These are phyloP conservation scores for Drosophila putrida DNA, from an alignment of 2,888 invertebrate species.

Conservation along the genomic window DNA sequence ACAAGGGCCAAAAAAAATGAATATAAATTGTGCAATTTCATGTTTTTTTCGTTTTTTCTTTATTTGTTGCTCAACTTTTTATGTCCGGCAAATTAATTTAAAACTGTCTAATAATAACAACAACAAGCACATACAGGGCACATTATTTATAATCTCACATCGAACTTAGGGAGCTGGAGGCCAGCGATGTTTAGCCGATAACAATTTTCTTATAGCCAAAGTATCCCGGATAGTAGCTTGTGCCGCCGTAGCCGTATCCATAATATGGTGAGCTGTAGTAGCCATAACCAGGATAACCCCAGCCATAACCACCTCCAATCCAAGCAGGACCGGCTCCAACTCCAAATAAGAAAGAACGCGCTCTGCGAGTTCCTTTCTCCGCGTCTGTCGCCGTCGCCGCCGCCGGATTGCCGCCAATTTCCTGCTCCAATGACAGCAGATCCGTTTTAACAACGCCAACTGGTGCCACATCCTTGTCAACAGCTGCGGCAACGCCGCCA, in stretches of 20 bases:
- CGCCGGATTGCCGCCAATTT: constrained; percentile 70
- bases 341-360: constrained; percentile 57
- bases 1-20: constrained; percentile 60
- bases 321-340: constrained; percentile 45
- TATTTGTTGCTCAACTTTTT: constrained; percentile 59
- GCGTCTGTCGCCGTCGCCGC: constrained; percentile 27
- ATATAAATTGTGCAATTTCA: constrained; percentile 81
- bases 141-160: constrained; percentile 75
- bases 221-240: constrained; percentile 60
- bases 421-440: constrained; percentile 79
- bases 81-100: constrained; percentile 78
- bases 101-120: constrained; percentile 71
- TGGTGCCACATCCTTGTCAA: constrained; percentile 76
- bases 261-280: constrained; percentile 49
- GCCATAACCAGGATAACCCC: constrained; percentile 45
- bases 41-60: constrained; percentile 43
- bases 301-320: constrained; percentile 49
- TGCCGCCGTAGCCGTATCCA: constrained; percentile 46
- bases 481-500: constrained; percentile 52
- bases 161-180: constrained; percentile 34
- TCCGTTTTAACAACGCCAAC: constrained; percentile 74
- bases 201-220: constrained; percentile 67
- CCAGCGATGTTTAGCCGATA: constrained; percentile 41
- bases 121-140: constrained; percentile 28
- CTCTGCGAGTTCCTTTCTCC: constrained; percentile 33